Evolutionary conservation across 1,140 invertebrate species (phyloP).

Genomic region (Pachyrhynchus sulphureomaculatus): DNA sequence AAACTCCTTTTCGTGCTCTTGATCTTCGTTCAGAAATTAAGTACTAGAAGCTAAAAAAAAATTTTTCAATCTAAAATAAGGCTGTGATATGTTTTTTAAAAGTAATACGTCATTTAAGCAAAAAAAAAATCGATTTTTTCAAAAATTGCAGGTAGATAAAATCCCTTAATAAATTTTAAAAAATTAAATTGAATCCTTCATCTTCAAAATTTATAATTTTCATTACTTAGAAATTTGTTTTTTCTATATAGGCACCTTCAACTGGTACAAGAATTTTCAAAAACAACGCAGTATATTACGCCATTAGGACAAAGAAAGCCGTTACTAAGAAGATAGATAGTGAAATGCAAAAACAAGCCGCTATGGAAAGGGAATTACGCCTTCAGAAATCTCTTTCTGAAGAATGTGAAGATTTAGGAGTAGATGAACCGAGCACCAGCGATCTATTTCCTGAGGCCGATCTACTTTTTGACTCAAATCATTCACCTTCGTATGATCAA

Average conservation of each 20-base stretch:
- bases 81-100: no score
- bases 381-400: constrained; percentile 72
- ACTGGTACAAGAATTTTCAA: constrained; percentile 23
- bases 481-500: constrained; percentile 51
- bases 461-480: constrained; percentile 61
- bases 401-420: constrained; percentile 74
- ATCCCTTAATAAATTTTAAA: no score
- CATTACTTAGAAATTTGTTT: no score
- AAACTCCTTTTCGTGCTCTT: no score
- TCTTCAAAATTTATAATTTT: no score
- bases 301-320: constrained; percentile 31
- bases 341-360: constrained; percentile 54
- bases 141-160: no score
- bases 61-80: no score
- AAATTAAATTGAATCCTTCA: no score
- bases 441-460: constrained; percentile 77
- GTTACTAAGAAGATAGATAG: constrained; percentile 38
- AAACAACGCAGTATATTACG: constrained; percentile 31
- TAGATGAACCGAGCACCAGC: constrained; percentile 74
- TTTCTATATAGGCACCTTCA: constrained; percentile 16
- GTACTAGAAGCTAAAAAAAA: no score
- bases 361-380: constrained; percentile 59
- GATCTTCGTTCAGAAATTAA: no score
- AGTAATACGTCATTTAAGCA: no score
- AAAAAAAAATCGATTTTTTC: no score